Base-by-base conservation (phyloP, 2,797 vertebrate genomes). In the Argyrosomus regius region DNA sequence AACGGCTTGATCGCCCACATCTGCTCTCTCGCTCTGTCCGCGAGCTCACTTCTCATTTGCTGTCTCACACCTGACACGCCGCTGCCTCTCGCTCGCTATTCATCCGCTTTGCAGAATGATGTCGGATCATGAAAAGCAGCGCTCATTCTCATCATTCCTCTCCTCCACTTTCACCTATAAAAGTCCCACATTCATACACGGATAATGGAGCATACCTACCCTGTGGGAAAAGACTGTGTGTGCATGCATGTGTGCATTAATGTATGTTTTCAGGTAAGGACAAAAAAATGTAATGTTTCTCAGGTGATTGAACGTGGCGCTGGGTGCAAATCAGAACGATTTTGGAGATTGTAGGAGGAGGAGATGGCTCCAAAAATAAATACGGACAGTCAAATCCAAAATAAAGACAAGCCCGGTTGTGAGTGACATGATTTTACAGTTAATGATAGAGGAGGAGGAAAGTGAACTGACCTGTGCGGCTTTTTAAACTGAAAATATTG, bases 1-100 rank as follows among this genome's bases (percentile, higher is more conserved):
- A 91, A 87, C 86, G 69, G 65, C 80, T 67, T 57, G 61, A 88
- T 87, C 39, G 14, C 59, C 67, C 83, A 86, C 88, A 89, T 81
- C 82, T 84, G 81, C 80, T 89, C 80, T 69, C 76, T 45, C 3
- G 16, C 49, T 35, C 24, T 31, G 66, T 76, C 67, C 13, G 7
- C 1, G 5, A 73, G 75, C 67, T 64, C 53, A n/a, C 63, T 45
- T 66, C 80, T 81, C 75, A 59, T 73, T 78, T 71, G 31, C 61
- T 3, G n/a, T 41, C 63, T 65, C 75, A 43, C 77, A 70, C 59
- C 24, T 54, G 18, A 49, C 75, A 59, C 28, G 35, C 72, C 72
- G 31, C 66, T 50, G 28, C 67, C 75, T 60, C 64, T 49, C 31
- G 9, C 35, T 70, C 75, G 4, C 58, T 59, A 45, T 80, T 82